A percentile compares a stretch with the other conserved stretches of the same genome.
These are phyloP conservation scores for Unio delphinus DNA, from an alignment of 2,888 invertebrate genomes.

Conservation along the genomic window DNA sequence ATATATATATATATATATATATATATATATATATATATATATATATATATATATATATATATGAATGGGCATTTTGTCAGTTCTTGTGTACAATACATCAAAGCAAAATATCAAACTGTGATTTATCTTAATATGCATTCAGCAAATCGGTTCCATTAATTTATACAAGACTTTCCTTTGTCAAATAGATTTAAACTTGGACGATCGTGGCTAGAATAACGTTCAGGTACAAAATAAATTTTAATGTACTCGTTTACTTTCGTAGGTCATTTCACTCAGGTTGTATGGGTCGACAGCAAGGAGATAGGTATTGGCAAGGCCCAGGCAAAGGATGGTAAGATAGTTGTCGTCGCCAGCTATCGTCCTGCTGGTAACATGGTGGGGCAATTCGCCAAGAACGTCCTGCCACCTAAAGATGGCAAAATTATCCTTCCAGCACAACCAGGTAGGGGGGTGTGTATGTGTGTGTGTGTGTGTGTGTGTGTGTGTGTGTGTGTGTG, in stretches of 20 bases:
- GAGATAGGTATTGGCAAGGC: slow-evolving; percentile 86
- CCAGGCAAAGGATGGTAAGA: slow-evolving; percentile 79
- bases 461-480: no score
- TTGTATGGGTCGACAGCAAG: slow-evolving; percentile 84
- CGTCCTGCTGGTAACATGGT: slow-evolving; percentile 89
- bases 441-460: slow-evolving; percentile 14
- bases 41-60: no score
- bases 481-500: no score
- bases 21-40: no score
- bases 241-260: background rate
- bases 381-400: slow-evolving; percentile 83
- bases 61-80: no score
- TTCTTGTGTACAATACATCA: no score
- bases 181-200: background rate
- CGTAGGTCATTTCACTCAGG: slow-evolving; percentile 86
- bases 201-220: background rate
- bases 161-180: no score
- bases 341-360: slow-evolving; percentile 92
- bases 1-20: no score
- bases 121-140: no score
- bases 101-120: no score
- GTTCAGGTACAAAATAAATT: background rate
- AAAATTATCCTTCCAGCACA: slow-evolving; percentile 36
- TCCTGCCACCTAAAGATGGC: slow-evolving; percentile 68
- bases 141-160: no score